Evolutionary conservation across 2,888 invertebrate species (phyloP), one percentile per base, ranked within the genome.

Genomic region (Drosophila kambysellisi): DNA sequence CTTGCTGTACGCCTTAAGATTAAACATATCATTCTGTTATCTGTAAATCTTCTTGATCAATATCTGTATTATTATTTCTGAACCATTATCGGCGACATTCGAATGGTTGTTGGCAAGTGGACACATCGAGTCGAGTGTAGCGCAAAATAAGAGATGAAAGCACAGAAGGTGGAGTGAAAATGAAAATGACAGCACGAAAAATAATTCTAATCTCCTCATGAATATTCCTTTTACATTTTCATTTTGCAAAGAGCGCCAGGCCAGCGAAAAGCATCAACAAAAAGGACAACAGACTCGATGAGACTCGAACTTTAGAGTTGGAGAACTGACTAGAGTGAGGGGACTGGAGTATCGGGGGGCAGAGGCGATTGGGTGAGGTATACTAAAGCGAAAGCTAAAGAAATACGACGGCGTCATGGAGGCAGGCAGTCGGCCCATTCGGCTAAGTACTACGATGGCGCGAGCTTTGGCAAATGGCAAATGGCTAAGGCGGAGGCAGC

Each of bases 131-230:
- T 41, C 17, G 48, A 58, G 43, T 57, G 68, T 71, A 79, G 74
- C 70, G 79, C 66, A 79, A 39, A 63, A 39, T 60, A 71, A 81
- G 83, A 81, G 83, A 83, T 76, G 77, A 81, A 79, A 80, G 41
- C 58, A 56, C 53, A 56, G 71, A 76, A 70, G 84, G 71, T 72
- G 79, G 70, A 85, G 81, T 76, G 70, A 74, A 88, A 88, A 83
- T 79, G 83, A 88, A 86, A 91, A 89, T 91, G 92, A 89, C 92
- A 92, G 90, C 67, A 87, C 79, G 79, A 88, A 89, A 91, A 91
- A 92, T 91, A 92, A 92, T 92, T 92, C 91, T 91, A 92, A 92
- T 92, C 92, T 91, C 78, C 92, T 92, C 93, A 92, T 92, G 93
- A 92, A 92, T 92, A 92, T 92, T 92, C 92, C 89, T 88, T 91